Base-by-base conservation (phyloP, 2,888 invertebrate genomes). In the Macaria notata region DNA sequence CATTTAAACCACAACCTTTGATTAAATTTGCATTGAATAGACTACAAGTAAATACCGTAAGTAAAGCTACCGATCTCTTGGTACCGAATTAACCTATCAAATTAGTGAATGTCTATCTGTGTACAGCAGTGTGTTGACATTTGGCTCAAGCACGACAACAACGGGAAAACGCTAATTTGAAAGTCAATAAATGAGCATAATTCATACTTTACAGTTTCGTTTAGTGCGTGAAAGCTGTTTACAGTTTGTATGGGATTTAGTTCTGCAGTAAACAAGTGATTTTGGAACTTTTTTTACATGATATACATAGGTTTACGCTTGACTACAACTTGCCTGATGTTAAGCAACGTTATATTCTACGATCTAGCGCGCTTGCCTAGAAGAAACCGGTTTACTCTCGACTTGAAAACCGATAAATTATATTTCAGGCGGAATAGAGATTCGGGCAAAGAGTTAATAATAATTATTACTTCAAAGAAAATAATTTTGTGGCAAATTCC, bases 1-100 rank as follows among this genome's bases (percentile, higher is more conserved):
- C 19, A 19, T 19, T 19, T 19, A 19, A 19, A 19, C 19, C 19
- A 19, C 19, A 19, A 19, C 19, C 33, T 8, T 41, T 9, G 5
- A 4, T 41, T 41, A 4, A 54, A 56, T 61, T 61, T 39, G 59
- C 54, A 64, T 64, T 56, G 59, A 61, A 64, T 64, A 48, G 54
- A 42, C 42, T 31, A 48, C 19, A 19, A 19, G 29, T 47, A 2
- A 36, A 38, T 9, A 52, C 38, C 31, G 36, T 9, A 44, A 53
- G 42, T 7, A 31, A 42, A 43, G 9, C 43, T 3, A 50, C 19
- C 44, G 45, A 30, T 29, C 44, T 44, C 43, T 39, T 46, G 4
- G 49, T n/a, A 36, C 19, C 19, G 2, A 19, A 19, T 19, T 19
- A 19, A 19, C 33, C 9, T 39, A 53, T 58, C 49, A 49, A 56